These are phyloP conservation scores for Festucalex cinctus DNA, from an alignment of 2,113 vertebrate genomes.

Conservation along the genomic window DNA sequence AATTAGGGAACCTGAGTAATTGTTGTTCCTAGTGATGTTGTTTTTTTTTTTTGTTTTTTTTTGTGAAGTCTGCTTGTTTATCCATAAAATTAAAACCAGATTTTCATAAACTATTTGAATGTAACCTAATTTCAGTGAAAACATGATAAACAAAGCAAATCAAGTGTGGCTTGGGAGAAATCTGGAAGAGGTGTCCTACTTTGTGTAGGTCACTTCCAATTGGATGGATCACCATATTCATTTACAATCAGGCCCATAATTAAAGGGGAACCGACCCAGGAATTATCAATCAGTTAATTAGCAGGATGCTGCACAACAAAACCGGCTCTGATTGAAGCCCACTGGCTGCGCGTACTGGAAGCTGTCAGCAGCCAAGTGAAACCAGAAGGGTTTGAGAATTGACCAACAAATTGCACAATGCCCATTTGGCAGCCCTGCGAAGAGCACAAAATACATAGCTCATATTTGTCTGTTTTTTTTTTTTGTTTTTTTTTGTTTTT, in stretches of 20 bases:
- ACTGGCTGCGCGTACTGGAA: constrained; percentile 44
- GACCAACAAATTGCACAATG: constrained; percentile 15
- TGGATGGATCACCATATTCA: constrained; percentile 58
- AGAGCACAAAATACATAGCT: neutral
- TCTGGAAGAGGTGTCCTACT: constrained; percentile 55
- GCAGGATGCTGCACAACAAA: constrained; percentile 61
- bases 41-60: too few species aligned
- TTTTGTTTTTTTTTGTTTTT: neutral
- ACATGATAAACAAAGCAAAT: neutral
- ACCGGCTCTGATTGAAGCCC: constrained; percentile 59
- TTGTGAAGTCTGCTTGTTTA: neutral
- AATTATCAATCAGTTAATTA: constrained; percentile 76
- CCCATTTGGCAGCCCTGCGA: neutral
- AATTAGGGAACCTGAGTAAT: neutral
- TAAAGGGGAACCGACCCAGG: constrained; percentile 67
- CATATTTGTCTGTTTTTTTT: neutral
- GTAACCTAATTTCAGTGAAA: neutral
- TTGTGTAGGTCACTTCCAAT: constrained; percentile 57
- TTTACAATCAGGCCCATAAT: constrained; percentile 71
- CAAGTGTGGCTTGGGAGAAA: constrained; percentile 31
- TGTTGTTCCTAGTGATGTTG: too few species aligned
- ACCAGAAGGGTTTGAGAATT: constrained; percentile 19
- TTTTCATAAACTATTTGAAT: neutral
- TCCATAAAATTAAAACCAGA: neutral
- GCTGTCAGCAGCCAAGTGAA: constrained; percentile 37